phyloP scores from a whole-genome alignment of 2,113 vertebrate species.

The Tragelaphus scriptus region DNA sequence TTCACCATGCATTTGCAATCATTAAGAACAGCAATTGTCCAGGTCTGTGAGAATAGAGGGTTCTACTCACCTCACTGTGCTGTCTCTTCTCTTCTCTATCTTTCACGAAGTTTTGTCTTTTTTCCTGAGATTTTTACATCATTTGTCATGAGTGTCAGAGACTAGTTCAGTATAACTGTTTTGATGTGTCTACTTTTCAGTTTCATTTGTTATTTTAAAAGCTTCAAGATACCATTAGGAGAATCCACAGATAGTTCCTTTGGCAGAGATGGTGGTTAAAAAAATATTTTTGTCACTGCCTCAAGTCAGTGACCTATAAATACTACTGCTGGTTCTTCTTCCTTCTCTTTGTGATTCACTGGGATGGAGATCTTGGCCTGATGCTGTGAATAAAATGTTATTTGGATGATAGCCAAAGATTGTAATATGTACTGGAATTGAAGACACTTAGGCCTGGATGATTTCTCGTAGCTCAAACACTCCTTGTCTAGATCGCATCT shows the following conservation, averaged over 20 bases:
- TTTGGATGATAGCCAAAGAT: conserved; percentile 44
- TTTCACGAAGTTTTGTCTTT: neutral
- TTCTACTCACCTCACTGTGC: neutral
- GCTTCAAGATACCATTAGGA: conserved; percentile 42
- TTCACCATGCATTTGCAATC: too few species aligned
- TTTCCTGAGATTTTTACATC: neutral
- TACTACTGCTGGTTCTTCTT: neutral
- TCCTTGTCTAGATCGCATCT: neutral
- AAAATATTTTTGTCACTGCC: neutral
- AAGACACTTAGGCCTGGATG: neutral
- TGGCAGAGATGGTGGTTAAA: conserved; percentile 12
- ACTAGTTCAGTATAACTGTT: neutral
- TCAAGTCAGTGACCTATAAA: conserved; percentile 38
- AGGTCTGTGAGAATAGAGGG: neutral
- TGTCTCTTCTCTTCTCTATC: neutral
- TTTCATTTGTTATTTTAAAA: conserved; percentile 59
- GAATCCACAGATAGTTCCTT: conserved; percentile 44
- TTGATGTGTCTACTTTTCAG: neutral
- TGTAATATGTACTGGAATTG: neutral
- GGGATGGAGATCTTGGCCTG: conserved; percentile 29
- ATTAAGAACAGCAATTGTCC: neutral
- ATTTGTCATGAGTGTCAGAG: conserved; percentile 22
- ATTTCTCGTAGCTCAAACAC: neutral
- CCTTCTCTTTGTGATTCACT: conserved; percentile 41
- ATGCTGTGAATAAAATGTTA: conserved; percentile 23